phyloP scores from a whole-genome alignment of 2,113 vertebrate species.

The Neolamprologus kungweensis region DNA sequence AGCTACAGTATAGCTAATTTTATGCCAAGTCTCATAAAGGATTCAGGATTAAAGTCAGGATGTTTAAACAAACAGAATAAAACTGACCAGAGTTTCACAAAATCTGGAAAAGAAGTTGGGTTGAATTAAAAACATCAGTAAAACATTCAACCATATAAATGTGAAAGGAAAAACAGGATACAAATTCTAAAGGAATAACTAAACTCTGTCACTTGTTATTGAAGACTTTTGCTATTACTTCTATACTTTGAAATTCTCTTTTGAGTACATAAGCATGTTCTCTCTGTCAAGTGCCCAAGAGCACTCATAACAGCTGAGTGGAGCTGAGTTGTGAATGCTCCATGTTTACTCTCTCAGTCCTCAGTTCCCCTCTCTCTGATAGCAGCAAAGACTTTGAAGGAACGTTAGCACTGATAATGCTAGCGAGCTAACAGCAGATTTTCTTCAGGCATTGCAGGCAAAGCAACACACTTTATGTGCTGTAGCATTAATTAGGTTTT shows the following conservation, averaged over 20 bases:
- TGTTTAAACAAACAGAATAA: neutral
- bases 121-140: neutral
- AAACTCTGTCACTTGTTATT: neutral
- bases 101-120: neutral
- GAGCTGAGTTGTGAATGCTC: neutral
- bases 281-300: neutral
- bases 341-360: neutral
- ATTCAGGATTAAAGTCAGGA: neutral
- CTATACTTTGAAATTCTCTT: neutral
- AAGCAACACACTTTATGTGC: neutral
- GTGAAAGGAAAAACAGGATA: neutral
- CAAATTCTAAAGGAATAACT: neutral
- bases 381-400: neutral
- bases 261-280: neutral
- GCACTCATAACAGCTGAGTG: neutral
- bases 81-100: neutral
- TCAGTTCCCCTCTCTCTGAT: neutral
- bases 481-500: neutral
- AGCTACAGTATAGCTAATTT: neutral
- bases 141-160: neutral
- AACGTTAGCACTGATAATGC: neutral
- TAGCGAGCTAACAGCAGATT: neutral
- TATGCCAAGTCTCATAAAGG: neutral
- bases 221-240: neutral
- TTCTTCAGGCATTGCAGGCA: neutral